Base-by-base conservation (phyloP, 1,140 invertebrate species). In the Hyles vespertilio region DNA sequence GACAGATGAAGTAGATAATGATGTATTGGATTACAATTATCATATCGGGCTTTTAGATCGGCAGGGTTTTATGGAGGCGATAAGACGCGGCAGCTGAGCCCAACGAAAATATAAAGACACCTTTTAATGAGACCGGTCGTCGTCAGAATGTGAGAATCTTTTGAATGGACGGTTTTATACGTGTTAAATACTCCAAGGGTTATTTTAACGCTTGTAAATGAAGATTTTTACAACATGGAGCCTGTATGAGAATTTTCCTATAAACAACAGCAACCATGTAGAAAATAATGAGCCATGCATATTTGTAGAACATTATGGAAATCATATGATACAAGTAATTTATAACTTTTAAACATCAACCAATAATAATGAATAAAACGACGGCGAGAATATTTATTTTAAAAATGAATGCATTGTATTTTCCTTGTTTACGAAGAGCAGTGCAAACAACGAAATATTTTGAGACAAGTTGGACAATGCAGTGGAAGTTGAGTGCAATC, bases 11-110 rank as follows among this genome's bases (percentile, higher is more conserved):
- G 51, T 65, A 56, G 77, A 79, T 81, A 79, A 70, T 74, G 70
- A 72, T 69, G 68, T 83, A 81, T 84, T 83, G 75, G 63, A 81
- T 84, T 78, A 83, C 80, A 86, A 83, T 84, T 81, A 84, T 74
- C 76, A 78, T 84, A 86, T 81, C 81, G 69, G 59, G 57, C 52
- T 53, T 63, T 71, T 65, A 74, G 73, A 86, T 86, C 81, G 70
- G 69, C 61, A 65, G 67, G 67, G 63, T 72, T 85, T 80, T 84
- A 81, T 79, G 70, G 74, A 64, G 57, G 62, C 79, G 78, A 84
- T 84, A 86, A 81, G 67, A 72, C 61, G 65, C 43, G 72, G 71
- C 81, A 82, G 79, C 72, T 84, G 81, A 65, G 67, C 64, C 62
- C 62, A 61, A 70, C 64, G 60, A 69, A 76, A 74, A 74, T 75